Base-by-base conservation (phyloP, 1,140 invertebrate species). In the Megalopta genalis region DNA sequence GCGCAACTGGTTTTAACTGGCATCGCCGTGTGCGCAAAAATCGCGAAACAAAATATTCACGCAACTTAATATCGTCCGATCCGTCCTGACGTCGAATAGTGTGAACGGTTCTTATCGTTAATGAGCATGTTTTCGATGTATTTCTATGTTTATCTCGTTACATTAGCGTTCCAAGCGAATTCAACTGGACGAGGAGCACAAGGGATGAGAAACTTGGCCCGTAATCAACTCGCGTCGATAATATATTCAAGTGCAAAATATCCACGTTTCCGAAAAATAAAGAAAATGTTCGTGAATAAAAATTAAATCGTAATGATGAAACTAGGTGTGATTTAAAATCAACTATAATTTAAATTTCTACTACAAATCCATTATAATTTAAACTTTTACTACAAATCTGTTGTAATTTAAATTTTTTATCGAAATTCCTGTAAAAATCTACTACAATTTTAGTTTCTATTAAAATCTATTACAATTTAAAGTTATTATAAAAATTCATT, bases 111-210 rank as follows among this genome's bases (percentile, higher is more conserved):
- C 18, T 65, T 65, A 65, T 65, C 63, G 63, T 42, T 42, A 42
- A 65, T 42, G 21, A 42, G n/a, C 63, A 23, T 65, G 63, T 42
- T 42, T 65, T 42, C 37, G n/a, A 65, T 23, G 54, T 57, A 42
- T 4, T 9, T 65, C n/a, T 12, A 23, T 1, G 37, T 23, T 42
- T n/a, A 14, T 23, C 21, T 6, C n/a, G 37, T 37, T 2, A 42
- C 3, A 65, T 23, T 46, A 23, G 37, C 37, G 39, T 42, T 37
- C 27, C 37, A 3, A 9, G 37, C 12, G 23, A 14, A 46, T 37
- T 65, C 21, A 12, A 23, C 16, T 12, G 63, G 9, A 63, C n/a
- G n/a, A n/a, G n/a, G 27, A 62, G 9, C 25, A 27, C 27, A 10
- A 60, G 25, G 12, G 14, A 37, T 32, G 32, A 63, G 21, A 63